Base-by-base conservation (phyloP, 2,113 vertebrate genomes). In the Hiodon tergisus region DNA sequence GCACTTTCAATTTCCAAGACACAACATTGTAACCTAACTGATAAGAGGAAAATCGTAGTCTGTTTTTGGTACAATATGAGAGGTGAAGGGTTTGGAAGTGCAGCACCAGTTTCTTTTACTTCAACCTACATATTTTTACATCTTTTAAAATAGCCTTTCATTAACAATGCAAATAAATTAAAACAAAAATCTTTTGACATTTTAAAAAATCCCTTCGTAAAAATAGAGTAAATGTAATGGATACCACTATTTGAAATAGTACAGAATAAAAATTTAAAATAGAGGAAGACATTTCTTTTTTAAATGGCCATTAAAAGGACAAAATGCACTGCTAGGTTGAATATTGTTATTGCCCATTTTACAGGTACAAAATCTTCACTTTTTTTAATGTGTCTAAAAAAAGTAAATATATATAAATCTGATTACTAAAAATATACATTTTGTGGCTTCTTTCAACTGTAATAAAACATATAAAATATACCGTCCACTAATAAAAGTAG, bases 401-500 rank as follows among this genome's bases (percentile, higher is more conserved):
- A 89, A 87, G 83, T 87, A 86, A 86, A 84, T 51, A 61, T 82
- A 78, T 88, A 89, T 75, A 91, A 91, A 90, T 88, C 84, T 84
- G 82, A 81, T 75, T 58, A 73, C 81, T 90, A 81, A 91, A 91
- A 90, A 91, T 89, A 90, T 82, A 89, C 76, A 13, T 57, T 67
- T 76, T 80, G 71, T 72, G 70, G 79, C 77, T 78, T 83, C 70
- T 85, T 77, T 82, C 72, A 58, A 6, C 11, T 69, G 67, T 85
- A 80, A 78, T 79, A 85, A 83, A 79, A 87, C 77, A 74, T 86
- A 84, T 82, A 87, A 89, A 88, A 92, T 87, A 86, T 85, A 83
- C 87, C 86, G 86, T 87, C 72, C 86, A 86, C 85, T 86, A 83
- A 77, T 77, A 84, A 76, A 80, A 31, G 78, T 87, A 88, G 75